Base-by-base conservation (phyloP, 2,113 vertebrate genomes). In the Sterrhoptilus dennistouni region DNA sequence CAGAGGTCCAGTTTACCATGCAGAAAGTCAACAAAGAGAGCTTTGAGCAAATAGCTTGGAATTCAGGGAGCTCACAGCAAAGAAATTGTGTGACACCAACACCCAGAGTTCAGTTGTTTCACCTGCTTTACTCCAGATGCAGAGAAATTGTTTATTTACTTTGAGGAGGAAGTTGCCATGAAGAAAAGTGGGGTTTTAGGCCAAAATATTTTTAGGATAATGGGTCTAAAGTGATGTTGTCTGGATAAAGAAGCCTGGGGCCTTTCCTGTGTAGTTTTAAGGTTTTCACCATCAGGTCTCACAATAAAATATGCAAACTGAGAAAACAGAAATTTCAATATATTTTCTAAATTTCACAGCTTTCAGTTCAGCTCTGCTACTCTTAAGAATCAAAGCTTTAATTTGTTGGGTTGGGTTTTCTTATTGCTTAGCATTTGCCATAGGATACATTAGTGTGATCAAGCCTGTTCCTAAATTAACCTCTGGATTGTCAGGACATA, bases 81-180 rank as follows among this genome's bases (percentile, higher is more conserved):
- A 59, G 74, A 76, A 87, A 64, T 27, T 57, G n/a, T 77, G 80
- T 88, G 88, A 83, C 31, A 93, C 92, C 74, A 87, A 38, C 81
- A 93, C 38, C 65, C 72, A 71, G 61, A 95, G 75, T 64, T 76
- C 81, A 91, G 12, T 38, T 8, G 23, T 64, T 87, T 84, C 28
- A 64, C 66, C n/a, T 82, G 66, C 45, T 72, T 83, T 69, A 23
- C 10, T 87, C 57, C 65, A 85, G 33, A 71, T 54, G 31, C 42
- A 75, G 22, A 63, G 11, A 50, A 38, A 11, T 49, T 70, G 7
- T 52, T 83, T 24, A 31, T 47, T 49, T 64, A 28, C 45, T 85
- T 76, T 52, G 33, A 68, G 36, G 79, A 87, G 44, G 35, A 75
- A 61, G 60, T 35, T 94, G 23, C 33, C 40, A 47, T 82, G 52